Evolutionary conservation across 2,888 invertebrate species (phyloP), one percentile per base, ranked within the genome.

Genomic region (Pseudococcus jackbeardsleyi): DNA sequence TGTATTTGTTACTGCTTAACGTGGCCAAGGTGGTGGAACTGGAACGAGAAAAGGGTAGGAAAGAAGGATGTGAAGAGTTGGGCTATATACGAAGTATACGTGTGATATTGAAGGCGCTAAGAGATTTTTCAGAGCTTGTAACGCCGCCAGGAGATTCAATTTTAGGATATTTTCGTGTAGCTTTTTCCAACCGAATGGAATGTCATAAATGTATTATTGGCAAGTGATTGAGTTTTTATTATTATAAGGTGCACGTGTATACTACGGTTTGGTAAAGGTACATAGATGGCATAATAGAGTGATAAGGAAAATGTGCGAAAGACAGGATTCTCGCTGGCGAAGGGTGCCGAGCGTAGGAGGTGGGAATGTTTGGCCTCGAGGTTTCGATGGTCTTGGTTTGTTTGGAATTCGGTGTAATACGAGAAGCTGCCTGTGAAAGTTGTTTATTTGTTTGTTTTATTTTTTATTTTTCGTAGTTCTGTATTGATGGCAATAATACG

Each of bases 151-250:
- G 64, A 64, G 64, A 64, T 64, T 64, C 64, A 64, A 64, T 64
- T 64, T 54, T 54, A 12, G 6, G n/a, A 54, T 54, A 54, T 54
- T 54, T 64, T 64, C 22, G 64, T 64, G 64, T 64, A 22, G 64
- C 64, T 22, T 22, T 64, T 64, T 64, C 64, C 11, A 64, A 22
- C 64, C 64, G 64, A 64, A 64, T 64, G 64, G 64, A 64, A 64
- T 64, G 64, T 64, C 22, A 64, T 64, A 64, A 64, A 64, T 64
- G 64, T 64, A 64, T 64, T 64, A 64, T 64, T 64, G 64, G 64
- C 64, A 64, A 22, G 22, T 64, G 64, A 64, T 64, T 64, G 64
- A 64, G 64, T 64, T 64, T 64, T 64, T 64, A 64, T 64, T 64
- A 64, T 64, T 64, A 64, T 15, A 19, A 64, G 64, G 64, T 64